Percentiles rank a stretch among this genome's conserved stretches.
phyloP scores from a whole-genome alignment of 2,797 vertebrate species.

The Onychomys torridus region DNA sequence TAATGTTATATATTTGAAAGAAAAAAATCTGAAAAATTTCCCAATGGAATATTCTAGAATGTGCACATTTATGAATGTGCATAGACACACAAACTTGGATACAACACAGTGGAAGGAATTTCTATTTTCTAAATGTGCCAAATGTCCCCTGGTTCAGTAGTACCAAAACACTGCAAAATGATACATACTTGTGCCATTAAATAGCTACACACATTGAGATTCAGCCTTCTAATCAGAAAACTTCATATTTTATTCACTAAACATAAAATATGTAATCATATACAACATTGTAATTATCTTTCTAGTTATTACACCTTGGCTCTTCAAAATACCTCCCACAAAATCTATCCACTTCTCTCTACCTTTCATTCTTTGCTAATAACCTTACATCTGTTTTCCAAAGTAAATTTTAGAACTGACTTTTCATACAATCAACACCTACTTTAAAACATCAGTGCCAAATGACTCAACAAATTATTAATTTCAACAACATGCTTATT shows the following conservation, averaged over 20 bases:
- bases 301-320: accelerated
- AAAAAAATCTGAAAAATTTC: not conserved
- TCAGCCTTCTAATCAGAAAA: not conserved
- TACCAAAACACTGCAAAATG: not conserved
- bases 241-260: not conserved
- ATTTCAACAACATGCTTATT: not conserved
- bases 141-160: not conserved
- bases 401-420: not conserved
- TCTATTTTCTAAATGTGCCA: not conserved
- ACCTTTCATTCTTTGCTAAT: not conserved
- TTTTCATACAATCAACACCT: not conserved
- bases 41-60: not conserved
- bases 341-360: not conserved
- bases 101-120: not conserved
- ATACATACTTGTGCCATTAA: not conserved
- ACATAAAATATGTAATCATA: not conserved
- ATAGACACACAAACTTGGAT: not conserved
- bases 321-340: not conserved
- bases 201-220: not conserved
- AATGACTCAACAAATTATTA: not conserved
- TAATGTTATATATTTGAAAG: not conserved
- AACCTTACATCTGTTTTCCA: not conserved
- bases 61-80: too few relatives aligned
- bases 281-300: not conserved
- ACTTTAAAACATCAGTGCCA: not conserved